Base-by-base conservation (phyloP, 2,888 invertebrate genomes). In the Zelleria hepariella region DNA sequence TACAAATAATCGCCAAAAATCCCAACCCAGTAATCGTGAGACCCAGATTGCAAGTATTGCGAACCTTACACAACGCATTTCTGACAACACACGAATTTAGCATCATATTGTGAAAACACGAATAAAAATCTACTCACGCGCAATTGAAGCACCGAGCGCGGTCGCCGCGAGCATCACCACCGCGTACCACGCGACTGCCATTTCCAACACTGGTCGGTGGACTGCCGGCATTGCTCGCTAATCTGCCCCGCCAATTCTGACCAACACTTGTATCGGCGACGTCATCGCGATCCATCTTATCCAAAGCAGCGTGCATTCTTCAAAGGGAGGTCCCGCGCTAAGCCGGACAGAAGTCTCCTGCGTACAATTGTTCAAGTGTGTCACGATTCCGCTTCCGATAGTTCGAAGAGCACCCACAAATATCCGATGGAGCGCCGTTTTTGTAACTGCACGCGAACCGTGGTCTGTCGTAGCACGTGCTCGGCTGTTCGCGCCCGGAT, bases 141-240 rank as follows among this genome's bases (percentile, higher is more conserved):
- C 73, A 63, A 88, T 82, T 15, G 86, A 79, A 60, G 87, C 88
- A 59, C 88, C 87, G 61, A 88, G 78, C 47, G 78, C 85, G 47
- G 83, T 80, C 58, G 81, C 80, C 59, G 80, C 81, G 47, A 88
- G 78, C 64, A 78, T 74, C 25, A 78, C 70, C 67, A 85, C 77
- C 8, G 80, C 79, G 68, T 77, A 76, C 81, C 76, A 82, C 72
- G 80, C 77, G 65, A 78, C 88, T 60, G 78, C 86, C 88, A 88
- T 88, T 75, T 65, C 67, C 58, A 66, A 65, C 73, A 67, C 79
- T 77, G 79, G 74, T 77, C 74, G 72, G 68, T 77, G 82, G 82
- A 88, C 87, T 86, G 74, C 25, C 60, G n/a, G n/a, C 32, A 18
- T 18, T 24, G 18, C 15, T 18, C 5, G n/a, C 10, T 21, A 49